A percentile compares a stretch with the other conserved stretches of the same genome.
Conservation (phyloP, 2,113 vertebrate genomes). For the Marcusenius ussheri region DNA sequence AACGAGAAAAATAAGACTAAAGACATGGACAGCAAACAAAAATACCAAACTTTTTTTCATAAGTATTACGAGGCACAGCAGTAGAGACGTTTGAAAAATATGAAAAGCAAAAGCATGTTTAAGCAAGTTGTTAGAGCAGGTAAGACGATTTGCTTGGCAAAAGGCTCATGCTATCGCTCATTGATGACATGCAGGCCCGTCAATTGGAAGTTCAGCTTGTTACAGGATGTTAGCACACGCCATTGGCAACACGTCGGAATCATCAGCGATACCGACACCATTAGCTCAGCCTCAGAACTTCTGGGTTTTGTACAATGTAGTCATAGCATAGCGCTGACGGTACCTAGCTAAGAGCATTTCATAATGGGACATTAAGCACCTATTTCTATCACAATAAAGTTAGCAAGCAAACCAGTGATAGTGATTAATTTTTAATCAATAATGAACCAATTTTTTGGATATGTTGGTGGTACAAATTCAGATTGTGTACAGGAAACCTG, state of each 20-base stretch:
- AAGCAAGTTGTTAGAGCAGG: conserved; percentile 49
- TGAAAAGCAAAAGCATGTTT: conserved; percentile 48
- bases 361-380: not conserved
- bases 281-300: not conserved
- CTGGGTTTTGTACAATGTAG: not conserved
- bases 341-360: not conserved
- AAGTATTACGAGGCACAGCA: conserved; percentile 24
- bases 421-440: not conserved
- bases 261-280: not conserved
- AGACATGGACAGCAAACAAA: conserved; percentile 26
- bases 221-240: conserved; percentile 22
- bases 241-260: conserved; percentile 27
- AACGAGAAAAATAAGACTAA: conserved; percentile 79
- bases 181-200: conserved; percentile 26
- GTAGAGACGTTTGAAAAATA: conserved; percentile 35
- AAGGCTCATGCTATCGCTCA: conserved; percentile 62
- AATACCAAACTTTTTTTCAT: conserved; percentile 46
- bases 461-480: not conserved
- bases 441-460: not conserved
- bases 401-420: not conserved
- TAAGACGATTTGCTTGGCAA: conserved; percentile 37
- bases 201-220: conserved; percentile 27
- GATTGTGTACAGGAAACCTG: not conserved
- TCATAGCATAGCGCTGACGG: not conserved
- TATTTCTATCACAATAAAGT: not conserved